Percentiles rank a stretch among this genome's conserved stretches.
phyloP scores from a whole-genome alignment of 2,113 vertebrate genomes.

The Ahaetulla prasina region DNA sequence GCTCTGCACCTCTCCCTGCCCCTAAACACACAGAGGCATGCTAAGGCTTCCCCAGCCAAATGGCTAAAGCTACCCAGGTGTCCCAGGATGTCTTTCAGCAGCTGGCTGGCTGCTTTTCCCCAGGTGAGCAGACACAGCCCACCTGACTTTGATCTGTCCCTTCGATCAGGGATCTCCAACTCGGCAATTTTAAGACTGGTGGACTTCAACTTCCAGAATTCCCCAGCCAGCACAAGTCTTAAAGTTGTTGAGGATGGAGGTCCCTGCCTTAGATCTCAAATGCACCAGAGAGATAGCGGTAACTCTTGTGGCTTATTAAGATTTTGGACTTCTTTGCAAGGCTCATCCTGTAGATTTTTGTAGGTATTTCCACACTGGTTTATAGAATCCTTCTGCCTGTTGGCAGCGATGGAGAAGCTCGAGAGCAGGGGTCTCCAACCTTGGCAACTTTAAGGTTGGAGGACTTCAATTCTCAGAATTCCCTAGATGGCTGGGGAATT shows the following conservation, averaged over 20 bases:
- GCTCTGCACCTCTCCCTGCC: rapidly evolving
- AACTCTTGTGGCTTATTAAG: not conserved
- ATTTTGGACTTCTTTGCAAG: not conserved
- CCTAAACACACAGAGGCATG: not conserved
- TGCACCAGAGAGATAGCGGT: not conserved
- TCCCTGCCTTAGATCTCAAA: not conserved
- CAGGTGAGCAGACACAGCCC: not conserved
- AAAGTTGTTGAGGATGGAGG: not conserved
- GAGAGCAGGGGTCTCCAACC: not conserved
- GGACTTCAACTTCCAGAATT: not conserved
- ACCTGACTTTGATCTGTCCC: not conserved
- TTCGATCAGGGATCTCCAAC: not conserved
- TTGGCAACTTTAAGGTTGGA: no score
- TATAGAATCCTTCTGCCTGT: not conserved
- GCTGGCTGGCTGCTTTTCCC: not conserved
- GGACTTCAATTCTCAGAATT: no score
- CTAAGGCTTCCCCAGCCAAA: not conserved
- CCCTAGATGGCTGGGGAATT: no score
- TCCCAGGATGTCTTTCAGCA: no score
- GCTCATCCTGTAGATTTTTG: not conserved
- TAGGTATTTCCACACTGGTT: not conserved
- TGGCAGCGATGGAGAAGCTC: not conserved
- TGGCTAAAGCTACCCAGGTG: rapidly evolving
- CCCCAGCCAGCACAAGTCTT: not conserved
- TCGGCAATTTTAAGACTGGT: not conserved